A percentile compares a stretch with the other conserved stretches of the same genome.
These are phyloP conservation scores for Luehdorfia chinensis DNA, from an alignment of 1,140 invertebrate species.

Conservation along the genomic window DNA sequence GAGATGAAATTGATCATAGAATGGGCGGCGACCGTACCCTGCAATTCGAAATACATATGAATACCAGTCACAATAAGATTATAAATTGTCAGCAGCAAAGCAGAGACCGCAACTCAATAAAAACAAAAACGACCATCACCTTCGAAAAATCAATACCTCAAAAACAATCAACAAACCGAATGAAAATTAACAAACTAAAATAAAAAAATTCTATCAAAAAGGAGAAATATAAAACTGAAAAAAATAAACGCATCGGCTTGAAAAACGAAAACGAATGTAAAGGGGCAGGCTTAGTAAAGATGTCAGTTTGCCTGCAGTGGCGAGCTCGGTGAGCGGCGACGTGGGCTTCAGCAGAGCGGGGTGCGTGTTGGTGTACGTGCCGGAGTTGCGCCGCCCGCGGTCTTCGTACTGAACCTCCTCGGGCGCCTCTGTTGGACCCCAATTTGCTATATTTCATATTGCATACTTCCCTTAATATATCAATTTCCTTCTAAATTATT, in stretches of 20 bases:
- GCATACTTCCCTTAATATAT: too few species aligned
- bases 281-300: conserved; percentile 14
- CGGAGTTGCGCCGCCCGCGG: conserved; percentile 55
- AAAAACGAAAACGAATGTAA: conserved; percentile 21
- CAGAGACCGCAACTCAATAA: conserved; percentile 6
- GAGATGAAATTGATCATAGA: conserved; percentile 47
- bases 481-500: too few species aligned
- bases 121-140: conserved; percentile 22
- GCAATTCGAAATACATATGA: conserved; percentile 36
- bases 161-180: conserved; percentile 7
- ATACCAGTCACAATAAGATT: not conserved
- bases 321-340: conserved; percentile 64
- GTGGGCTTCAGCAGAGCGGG: conserved; percentile 57
- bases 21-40: conserved; percentile 55
- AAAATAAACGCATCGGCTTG: not conserved
- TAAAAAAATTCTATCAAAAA: not conserved
- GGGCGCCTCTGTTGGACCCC: conserved; percentile 12
- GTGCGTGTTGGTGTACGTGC: conserved; percentile 65
- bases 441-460: too few species aligned
- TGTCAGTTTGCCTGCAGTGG: conserved; percentile 56
- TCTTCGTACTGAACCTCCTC: conserved; percentile 54
- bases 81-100: conserved; percentile 4
- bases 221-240: conserved; percentile 18
- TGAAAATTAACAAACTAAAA: conserved; percentile 1
- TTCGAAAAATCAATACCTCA: not conserved